Evolutionary conservation across 2,888 invertebrate species (phyloP).

Genomic region (Cantharis rustica): DNA sequence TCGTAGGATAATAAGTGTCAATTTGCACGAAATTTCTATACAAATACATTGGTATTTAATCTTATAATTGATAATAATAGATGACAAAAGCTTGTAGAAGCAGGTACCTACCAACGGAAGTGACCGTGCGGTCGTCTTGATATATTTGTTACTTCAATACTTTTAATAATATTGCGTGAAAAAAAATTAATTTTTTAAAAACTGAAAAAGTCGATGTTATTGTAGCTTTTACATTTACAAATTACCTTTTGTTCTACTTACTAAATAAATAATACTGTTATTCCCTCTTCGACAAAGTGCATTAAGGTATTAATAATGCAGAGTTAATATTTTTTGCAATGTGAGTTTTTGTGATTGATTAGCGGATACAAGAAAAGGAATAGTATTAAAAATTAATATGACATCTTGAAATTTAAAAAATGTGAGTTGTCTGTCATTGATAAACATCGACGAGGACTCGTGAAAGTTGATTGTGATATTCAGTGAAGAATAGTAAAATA

Average conservation of each 20-base stretch:
- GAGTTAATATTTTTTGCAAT: background rate
- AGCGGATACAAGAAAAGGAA: background rate
- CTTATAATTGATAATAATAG: too few species aligned
- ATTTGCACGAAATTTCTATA: too few species aligned
- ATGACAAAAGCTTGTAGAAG: too few species aligned
- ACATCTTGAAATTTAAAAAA: background rate
- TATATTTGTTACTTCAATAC: too few species aligned
- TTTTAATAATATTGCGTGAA: background rate
- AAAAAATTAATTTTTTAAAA: background rate
- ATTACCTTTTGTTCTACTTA: background rate
- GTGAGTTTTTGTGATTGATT: background rate
- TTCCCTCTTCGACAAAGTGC: background rate
- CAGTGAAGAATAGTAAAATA: constrained; percentile 22
- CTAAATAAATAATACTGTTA: background rate
- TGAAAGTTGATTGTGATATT: constrained; percentile 12
- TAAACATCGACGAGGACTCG: background rate
- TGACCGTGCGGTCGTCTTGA: too few species aligned
- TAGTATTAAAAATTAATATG: background rate
- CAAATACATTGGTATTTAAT: too few species aligned
- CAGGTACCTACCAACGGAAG: too few species aligned
- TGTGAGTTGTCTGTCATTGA: background rate
- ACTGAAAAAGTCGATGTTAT: background rate
- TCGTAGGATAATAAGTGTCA: too few species aligned
- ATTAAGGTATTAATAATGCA: background rate
- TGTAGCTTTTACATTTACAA: background rate